Evolutionary conservation across 1,140 invertebrate genomes (phyloP), one percentile per base, ranked within the genome.

Genomic region (Meteorus sp.): DNA sequence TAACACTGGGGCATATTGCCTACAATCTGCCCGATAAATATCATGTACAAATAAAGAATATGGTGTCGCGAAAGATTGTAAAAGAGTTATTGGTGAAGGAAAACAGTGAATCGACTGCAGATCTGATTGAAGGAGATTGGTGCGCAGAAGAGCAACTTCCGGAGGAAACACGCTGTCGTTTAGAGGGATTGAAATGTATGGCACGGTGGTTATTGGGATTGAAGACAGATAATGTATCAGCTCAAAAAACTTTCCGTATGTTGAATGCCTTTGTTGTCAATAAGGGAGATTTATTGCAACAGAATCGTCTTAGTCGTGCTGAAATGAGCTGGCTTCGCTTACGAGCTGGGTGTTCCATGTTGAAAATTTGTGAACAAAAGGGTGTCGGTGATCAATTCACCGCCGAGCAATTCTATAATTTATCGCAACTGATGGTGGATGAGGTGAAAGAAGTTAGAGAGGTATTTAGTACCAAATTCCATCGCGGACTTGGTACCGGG

Each of bases 321-420:
- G 96, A 99, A 80, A 94, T 94, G 87, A 92, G 95, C 6, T 93
- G 95, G 86, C 72, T 99, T 25, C 84, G 95, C 55, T 78, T 97
- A 3, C 88, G 92, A 15, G 95, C 96, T 23, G 95, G 94, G 20
- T 92, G 90, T 74, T 94, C 94, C 11, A 97, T 98, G 90, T 77
- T 99, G 19, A 98, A 98, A 79, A 91, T 98, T 33, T 95, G 93
- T 77, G 94, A 98, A 72, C 94, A 97, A 72, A 95, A 95, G 74
- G 93, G 91, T 56, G 95, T 97, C 41, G 92, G 94, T 13, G 95
- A 98, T 80, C 91, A 97, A 71, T 94, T 94, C 68, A 93, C 89
- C 7, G 88, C 91, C 1, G 94, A 97, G 69, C 95, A 98, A 79
- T 98, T 96, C 81, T 95, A 95, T 73, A 92, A 92, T 68, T 81